A percentile compares a stretch with the other conserved stretches of the same genome.
Conservation (phyloP, 2,113 vertebrate genomes). For the Prunella himalayana region DNA sequence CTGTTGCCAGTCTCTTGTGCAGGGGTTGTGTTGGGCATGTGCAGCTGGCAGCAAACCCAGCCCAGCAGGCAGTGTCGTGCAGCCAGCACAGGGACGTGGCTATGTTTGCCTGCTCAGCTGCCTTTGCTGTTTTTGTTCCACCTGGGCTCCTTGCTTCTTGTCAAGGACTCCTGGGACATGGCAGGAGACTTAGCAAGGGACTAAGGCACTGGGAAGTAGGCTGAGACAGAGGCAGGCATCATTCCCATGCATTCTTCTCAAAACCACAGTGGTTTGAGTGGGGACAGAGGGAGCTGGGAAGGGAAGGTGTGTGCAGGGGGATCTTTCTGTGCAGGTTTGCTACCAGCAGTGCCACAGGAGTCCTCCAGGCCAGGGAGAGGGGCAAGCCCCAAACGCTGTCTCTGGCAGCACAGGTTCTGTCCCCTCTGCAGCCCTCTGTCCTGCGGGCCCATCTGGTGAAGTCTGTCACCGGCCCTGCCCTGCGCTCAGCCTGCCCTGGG, state of each 20-base stretch:
- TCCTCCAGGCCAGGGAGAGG: not conserved
- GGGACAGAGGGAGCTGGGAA: not conserved
- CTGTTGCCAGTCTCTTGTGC: not conserved
- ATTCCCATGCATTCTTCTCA: not conserved
- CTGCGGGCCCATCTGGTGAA: not conserved
- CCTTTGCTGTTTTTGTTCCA: not conserved
- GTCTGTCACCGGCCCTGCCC: constrained; percentile 4
- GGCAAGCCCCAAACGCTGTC: accelerated
- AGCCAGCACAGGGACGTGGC: not conserved
- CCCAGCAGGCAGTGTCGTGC: accelerated
- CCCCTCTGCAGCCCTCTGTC: not conserved
- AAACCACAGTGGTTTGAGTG: not conserved
- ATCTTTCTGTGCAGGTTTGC: not conserved
- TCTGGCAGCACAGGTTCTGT: not conserved
- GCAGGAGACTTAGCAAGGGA: not conserved
- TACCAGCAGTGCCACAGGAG: not conserved
- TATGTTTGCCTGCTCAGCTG: not conserved
- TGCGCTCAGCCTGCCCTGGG: not conserved
- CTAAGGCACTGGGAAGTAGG: not conserved
- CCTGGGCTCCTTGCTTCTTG: not conserved
- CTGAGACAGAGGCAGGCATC: not conserved
- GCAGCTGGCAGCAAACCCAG: not conserved
- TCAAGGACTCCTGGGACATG: not conserved
- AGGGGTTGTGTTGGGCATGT: not conserved
- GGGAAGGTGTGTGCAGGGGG: not conserved